Evolutionary conservation across 2,113 vertebrate species (phyloP), one percentile per base, ranked within the genome.

Genomic region (Tragelaphus buxtoni): DNA sequence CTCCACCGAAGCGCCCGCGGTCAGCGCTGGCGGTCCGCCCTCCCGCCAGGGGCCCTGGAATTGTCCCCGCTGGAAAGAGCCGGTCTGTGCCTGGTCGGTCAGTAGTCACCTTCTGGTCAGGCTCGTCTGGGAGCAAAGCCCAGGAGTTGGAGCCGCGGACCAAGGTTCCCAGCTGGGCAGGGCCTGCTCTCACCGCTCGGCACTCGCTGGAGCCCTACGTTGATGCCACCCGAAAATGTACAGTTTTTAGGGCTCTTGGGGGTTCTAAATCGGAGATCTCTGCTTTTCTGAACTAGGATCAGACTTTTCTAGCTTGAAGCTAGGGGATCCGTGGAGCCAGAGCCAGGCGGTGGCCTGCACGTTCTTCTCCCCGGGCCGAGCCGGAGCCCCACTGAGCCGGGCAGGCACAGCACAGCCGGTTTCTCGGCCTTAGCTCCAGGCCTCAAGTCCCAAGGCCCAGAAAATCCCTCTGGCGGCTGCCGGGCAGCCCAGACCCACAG

Each of bases 1-100:
- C 56, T 97, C 96, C 94, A 96, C 92, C 96, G 96, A 98, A 97
- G 77, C n/a, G 69, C 95, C 79, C 0, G 42, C 80, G 26, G 24
- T 10, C 55, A 60, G 92, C 17, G 32, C 83, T 1, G 51, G 89
- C 9, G 2, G 61, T 84, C 69, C 56, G 79, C 58, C 93, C 89
- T 93, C 95, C 88, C 35, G 9, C 92, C 63, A 42, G 74, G 83
- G 51, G 13, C 87, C 80, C 51, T 77, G 90, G 55, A 76, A 81
- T 45, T 72, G 81, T 82, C 30, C 91, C 51, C 13, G 5, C 28
- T 45, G 65, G 47, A 51, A 88, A 97, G 39, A 84, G 55, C 80
- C 30, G 3, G 3, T 72, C 0, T 7, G 72, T 17, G 58, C 79
- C 35, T 30, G 53, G 53, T 86, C 5, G 0, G 4, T 69, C 65